A percentile compares a stretch with the other conserved stretches of the same genome.
phyloP scores from a whole-genome alignment of 2,797 vertebrate genomes.

The Platyrinchus mystaceus region DNA sequence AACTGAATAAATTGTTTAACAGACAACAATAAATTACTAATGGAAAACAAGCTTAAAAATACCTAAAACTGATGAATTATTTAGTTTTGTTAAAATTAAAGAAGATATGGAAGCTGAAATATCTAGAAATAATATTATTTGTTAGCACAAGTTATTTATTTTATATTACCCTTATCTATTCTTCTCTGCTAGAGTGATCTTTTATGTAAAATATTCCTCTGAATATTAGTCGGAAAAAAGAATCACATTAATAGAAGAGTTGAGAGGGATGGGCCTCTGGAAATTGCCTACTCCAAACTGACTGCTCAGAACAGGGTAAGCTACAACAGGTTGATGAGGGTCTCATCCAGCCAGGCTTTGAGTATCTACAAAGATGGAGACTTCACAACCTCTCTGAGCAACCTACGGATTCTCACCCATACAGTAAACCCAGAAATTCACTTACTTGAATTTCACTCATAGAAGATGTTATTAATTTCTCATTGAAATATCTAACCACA shows the following conservation, averaged over 20 bases:
- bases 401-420: neutral
- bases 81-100: neutral
- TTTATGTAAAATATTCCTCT: neutral
- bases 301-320: neutral
- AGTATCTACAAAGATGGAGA: neutral
- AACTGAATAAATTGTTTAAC: neutral
- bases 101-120: neutral
- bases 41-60: neutral
- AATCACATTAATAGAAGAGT: neutral
- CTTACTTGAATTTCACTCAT: neutral
- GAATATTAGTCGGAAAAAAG: neutral
- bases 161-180: neutral
- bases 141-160: accelerated
- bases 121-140: neutral
- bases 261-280: neutral
- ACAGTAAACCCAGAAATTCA: neutral
- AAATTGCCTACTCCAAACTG: neutral
- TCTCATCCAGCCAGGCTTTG: neutral
- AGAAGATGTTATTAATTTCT: neutral
- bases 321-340: neutral
- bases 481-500: neutral
- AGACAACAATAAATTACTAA: neutral
- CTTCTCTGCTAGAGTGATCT: neutral
- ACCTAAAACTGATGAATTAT: neutral
- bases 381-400: neutral